Conservation (phyloP, 2,888 invertebrate genomes). For the Agrilus mali region DNA sequence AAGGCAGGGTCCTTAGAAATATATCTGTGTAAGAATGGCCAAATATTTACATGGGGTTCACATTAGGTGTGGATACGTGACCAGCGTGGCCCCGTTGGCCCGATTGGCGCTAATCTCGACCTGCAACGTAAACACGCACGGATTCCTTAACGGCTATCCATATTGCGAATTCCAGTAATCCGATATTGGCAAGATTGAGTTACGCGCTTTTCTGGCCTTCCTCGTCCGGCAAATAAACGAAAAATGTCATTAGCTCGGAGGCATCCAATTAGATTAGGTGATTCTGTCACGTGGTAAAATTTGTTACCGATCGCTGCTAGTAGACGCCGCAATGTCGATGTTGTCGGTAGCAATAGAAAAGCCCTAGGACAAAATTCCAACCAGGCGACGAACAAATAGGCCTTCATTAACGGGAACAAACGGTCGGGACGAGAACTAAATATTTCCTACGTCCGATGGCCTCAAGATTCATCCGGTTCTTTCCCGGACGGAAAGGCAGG, state of each 20-base stretch:
- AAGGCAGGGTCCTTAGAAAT: no score
- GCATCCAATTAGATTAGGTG: slow-evolving; percentile 30
- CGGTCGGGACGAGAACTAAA: slow-evolving; percentile 14
- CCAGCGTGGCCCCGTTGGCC: slow-evolving; percentile 16
- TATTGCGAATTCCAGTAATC: slow-evolving; percentile 33
- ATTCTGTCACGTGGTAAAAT: slow-evolving; percentile 24
- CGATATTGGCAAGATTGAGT: slow-evolving; percentile 31
- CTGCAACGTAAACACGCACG: slow-evolving; percentile 25
- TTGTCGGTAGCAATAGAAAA: no score
- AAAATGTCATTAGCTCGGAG: slow-evolving; percentile 30
- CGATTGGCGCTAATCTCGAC: slow-evolving; percentile 13
- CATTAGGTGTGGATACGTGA: slow-evolving; percentile 27
- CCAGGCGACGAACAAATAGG: slow-evolving; percentile 14
- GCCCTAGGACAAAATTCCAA: slow-evolving; percentile 10
- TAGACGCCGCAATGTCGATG: no score
- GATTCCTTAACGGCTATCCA: slow-evolving; percentile 28
- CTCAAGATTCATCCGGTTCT: no score
- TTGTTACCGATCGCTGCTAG: slow-evolving; percentile 18
- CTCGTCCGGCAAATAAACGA: slow-evolving; percentile 29
- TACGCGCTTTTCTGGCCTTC: slow-evolving; percentile 22
- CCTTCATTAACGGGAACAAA: slow-evolving; percentile 16
- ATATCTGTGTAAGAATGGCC: slow-evolving; percentile 5
- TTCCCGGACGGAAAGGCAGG: no score
- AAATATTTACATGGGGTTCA: slow-evolving; percentile 31
- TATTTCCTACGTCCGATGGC: no score